Percentiles rank a stretch among this genome's conserved stretches.
These are phyloP conservation scores for Ciconia nigra DNA, from an alignment of 2,797 vertebrate species.

Conservation along the genomic window DNA sequence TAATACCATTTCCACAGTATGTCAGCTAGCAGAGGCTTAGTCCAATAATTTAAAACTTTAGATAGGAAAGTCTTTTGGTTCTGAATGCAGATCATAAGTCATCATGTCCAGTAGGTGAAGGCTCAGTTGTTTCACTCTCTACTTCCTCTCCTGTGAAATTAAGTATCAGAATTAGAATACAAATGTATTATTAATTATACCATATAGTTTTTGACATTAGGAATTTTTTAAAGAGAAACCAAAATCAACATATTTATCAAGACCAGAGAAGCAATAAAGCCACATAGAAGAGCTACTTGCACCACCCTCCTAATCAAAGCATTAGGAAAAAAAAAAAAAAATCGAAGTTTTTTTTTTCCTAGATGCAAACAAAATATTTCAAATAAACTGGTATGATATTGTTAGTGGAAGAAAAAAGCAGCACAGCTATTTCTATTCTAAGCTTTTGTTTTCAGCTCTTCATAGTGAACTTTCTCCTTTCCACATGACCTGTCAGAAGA, in stretches of 20 bases:
- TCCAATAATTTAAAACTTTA: conserved; percentile 71
- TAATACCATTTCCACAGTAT: conserved; percentile 45
- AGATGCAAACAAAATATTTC: not conserved
- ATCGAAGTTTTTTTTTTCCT: not conserved
- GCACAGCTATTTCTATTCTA: not conserved
- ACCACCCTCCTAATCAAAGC: not conserved
- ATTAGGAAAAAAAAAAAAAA: too few species aligned
- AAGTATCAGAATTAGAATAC: conserved; percentile 18
- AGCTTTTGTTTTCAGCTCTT: not conserved
- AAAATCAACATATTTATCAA: not conserved
- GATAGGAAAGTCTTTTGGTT: conserved; percentile 43
- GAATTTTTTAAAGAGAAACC: not conserved
- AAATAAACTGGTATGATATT: not conserved
- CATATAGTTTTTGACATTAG: not conserved
- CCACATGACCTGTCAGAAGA: not conserved
- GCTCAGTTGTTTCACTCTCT: not conserved
- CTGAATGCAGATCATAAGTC: conserved; percentile 67
- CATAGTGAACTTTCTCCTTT: not conserved
- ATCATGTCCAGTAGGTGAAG: conserved; percentile 50
- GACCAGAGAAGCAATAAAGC: not conserved
- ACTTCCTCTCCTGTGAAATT: conserved; percentile 44
- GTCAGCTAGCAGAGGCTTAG: conserved; percentile 26
- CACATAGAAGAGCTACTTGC: not conserved
- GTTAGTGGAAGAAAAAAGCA: not conserved
- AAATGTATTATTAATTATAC: not conserved